phyloP scores from a whole-genome alignment of 2,797 vertebrate genomes.

The Tragelaphus oryx region DNA sequence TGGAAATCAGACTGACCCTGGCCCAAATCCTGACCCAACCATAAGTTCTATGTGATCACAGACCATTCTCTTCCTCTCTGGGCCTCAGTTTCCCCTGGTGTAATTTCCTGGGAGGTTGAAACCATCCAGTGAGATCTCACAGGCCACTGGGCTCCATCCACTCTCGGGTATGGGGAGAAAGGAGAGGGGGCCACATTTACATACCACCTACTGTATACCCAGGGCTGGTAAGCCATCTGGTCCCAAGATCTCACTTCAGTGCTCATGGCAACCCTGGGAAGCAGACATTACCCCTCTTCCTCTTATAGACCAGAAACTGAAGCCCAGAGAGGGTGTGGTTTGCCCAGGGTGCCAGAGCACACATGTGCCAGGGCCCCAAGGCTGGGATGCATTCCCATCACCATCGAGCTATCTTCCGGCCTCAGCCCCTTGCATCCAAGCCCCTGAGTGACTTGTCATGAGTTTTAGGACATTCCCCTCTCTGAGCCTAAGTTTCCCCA shows the following conservation, averaged over 20 bases:
- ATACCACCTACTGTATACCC: accelerated
- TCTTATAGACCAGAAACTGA: not conserved
- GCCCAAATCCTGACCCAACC: not conserved
- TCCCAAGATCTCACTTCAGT: not conserved
- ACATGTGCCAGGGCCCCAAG: not conserved
- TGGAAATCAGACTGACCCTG: not conserved
- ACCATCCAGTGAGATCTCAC: not conserved
- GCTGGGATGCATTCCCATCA: not conserved
- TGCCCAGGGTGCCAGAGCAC: not conserved
- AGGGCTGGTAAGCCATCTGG: not conserved
- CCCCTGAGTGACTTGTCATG: not conserved
- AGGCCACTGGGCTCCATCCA: not conserved
- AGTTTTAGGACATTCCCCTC: not conserved
- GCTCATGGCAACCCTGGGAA: not conserved
- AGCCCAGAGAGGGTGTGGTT: not conserved
- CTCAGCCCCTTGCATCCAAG: not conserved
- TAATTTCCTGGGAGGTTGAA: not conserved
- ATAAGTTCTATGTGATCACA: not conserved
- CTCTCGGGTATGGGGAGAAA: not conserved
- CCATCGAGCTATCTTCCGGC: not conserved
- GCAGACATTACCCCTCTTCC: not conserved
- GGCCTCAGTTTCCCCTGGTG: not conserved
- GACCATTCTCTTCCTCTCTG: not conserved
- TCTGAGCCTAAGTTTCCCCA: not conserved
- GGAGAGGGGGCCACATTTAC: accelerated